Evolutionary conservation across 2,797 vertebrate species (phyloP).

Genomic region (Alauda arvensis): DNA sequence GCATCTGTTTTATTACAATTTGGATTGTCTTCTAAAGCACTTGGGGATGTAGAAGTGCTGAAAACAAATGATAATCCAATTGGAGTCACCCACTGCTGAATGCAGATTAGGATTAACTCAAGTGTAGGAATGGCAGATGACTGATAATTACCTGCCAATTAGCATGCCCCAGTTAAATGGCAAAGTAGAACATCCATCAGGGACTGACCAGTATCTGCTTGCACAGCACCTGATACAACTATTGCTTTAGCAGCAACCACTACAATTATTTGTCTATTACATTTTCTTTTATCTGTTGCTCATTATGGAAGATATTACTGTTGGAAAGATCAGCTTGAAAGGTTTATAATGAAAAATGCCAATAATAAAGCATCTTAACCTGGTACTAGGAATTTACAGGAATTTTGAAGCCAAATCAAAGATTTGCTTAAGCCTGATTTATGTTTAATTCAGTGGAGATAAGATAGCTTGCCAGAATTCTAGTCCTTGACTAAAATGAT

Average conservation of each 20-base stretch:
- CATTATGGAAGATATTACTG: background rate
- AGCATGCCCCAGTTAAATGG: background rate
- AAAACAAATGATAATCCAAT: background rate
- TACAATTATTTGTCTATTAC: background rate
- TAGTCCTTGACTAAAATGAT: background rate
- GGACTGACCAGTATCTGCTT: background rate
- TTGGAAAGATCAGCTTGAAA: background rate
- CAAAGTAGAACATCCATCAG: background rate
- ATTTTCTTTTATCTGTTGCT: background rate
- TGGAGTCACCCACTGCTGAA: background rate
- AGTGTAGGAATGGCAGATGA: background rate
- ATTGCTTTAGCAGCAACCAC: background rate
- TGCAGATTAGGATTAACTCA: background rate
- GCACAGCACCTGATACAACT: background rate
- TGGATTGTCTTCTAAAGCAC: background rate
- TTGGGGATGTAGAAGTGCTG: background rate
- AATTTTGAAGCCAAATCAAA: background rate
- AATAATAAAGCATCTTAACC: background rate
- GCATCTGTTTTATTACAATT: background rate
- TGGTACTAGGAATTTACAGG: background rate
- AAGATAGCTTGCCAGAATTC: background rate
- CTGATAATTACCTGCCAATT: constrained; percentile 13
- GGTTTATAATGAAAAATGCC: background rate
- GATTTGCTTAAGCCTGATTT: background rate
- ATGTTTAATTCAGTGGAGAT: background rate